Percentiles rank a stretch among this genome's conserved stretches.
phyloP scores from a whole-genome alignment of 2,888 invertebrate species.

The Drosophila kanekoi region DNA sequence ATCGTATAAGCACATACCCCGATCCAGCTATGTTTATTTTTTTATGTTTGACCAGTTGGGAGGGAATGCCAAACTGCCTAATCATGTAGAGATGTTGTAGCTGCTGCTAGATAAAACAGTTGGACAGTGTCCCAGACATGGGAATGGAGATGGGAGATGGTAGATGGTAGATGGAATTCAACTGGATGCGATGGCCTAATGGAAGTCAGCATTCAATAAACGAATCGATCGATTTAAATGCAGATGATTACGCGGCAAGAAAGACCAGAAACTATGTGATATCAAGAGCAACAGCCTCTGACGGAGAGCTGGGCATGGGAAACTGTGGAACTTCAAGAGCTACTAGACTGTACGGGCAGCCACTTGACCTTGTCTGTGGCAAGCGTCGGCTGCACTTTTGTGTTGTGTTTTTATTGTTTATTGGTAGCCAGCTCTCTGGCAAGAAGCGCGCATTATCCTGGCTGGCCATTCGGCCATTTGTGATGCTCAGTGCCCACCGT shows the following conservation, averaged over 20 bases:
- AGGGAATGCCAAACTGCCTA: slow-evolving; percentile 47
- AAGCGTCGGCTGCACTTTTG: slow-evolving; percentile 53
- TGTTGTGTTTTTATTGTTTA: slow-evolving; percentile 41
- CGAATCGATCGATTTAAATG: slow-evolving; percentile 66
- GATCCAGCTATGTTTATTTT: slow-evolving; percentile 5
- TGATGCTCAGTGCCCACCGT: slow-evolving; percentile 54
- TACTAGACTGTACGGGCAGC: slow-evolving; percentile 47
- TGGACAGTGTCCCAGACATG: slow-evolving; percentile 67
- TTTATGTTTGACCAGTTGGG: slow-evolving; percentile 28
- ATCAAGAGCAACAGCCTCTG: slow-evolving; percentile 13
- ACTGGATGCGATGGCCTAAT: slow-evolving; percentile 51
- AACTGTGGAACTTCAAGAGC: slow-evolving; percentile 24
- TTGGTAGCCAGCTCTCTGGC: slow-evolving; percentile 43
- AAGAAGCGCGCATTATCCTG: slow-evolving; percentile 69
- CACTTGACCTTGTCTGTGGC: slow-evolving; percentile 71
- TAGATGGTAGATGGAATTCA: slow-evolving; percentile 1
- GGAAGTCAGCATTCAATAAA: slow-evolving; percentile 53
- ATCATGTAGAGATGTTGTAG: slow-evolving; percentile 59
- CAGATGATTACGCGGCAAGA: slow-evolving; percentile 63
- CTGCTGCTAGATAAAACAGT: slow-evolving; percentile 53
- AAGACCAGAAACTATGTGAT: slow-evolving; percentile 26
- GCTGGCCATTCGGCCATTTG: slow-evolving; percentile 64
- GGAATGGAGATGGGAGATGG: not conserved
- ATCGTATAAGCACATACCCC: too few relatives aligned
- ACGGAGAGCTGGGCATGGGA: slow-evolving; percentile 45